Evolutionary conservation across 2,797 vertebrate species (phyloP), one percentile per base, ranked within the genome.

Genomic region (Eutrigla gurnardus): DNA sequence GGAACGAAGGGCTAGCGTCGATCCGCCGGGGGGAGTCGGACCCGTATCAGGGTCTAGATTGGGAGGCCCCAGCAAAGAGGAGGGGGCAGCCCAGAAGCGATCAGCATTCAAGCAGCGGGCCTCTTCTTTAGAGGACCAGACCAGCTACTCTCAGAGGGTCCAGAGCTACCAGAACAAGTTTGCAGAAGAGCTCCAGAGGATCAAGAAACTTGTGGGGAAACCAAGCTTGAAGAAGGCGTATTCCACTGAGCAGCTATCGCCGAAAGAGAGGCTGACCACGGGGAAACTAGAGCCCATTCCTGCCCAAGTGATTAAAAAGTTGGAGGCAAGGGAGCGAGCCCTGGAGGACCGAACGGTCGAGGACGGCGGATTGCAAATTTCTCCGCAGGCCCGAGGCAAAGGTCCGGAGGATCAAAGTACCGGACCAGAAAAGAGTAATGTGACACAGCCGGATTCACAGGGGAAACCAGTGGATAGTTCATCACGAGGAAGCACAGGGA

Each of bases 81-180:
- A 94, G 33, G 91, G 84, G 0, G 71, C 79, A 7, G 93, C 94
- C 0, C 91, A 94, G 72, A 95, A 95, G 67, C 94, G 95, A 45
- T 86, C 91, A 3, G 90, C 91, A 6, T 96, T 98, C 92, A 96
- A 96, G 70, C 95, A 97, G 73, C 96, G 96, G 83, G 96, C 97
- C 0, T 96, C 96, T 0, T 98, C 97, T 6, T 81, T 98, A 32
- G 97, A 98, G 4, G 97, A 98, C 84, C 91, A 94, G 75, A 93
- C 94, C 0, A 93, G 92, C 75, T 96, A 96, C 4, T 92, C 95
- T 7, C 91, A 94, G 80, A 94, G 91, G 0, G 93, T 96, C 66
- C 95, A 96, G 0, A 93, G 93, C 85, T 95, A 98, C 25, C 97
- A 98, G 92, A 94, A 93, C 89, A 97, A 96, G 86, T 97, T 98